Percentiles rank a stretch among this genome's conserved stretches.
phyloP scores from a whole-genome alignment of 2,797 vertebrate genomes.

The Delichon dasypus region DNA sequence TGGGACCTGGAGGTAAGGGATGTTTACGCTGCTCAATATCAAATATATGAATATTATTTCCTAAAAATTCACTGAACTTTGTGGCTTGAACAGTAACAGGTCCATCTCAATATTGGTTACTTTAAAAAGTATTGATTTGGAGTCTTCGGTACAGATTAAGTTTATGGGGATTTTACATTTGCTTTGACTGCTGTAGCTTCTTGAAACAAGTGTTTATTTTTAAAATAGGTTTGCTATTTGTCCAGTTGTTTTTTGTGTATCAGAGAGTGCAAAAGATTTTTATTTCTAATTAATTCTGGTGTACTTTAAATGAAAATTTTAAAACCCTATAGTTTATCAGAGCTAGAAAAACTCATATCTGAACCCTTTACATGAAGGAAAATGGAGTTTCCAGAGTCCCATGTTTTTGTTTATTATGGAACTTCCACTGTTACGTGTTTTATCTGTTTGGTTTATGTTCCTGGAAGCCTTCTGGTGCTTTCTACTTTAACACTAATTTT shows the following conservation, averaged over 20 bases:
- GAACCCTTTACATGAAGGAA: not conserved
- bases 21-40: not conserved
- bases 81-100: not conserved
- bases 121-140: not conserved
- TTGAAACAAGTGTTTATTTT: not conserved
- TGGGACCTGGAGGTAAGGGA: not conserved
- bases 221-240: not conserved
- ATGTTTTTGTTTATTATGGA: not conserved
- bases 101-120: not conserved
- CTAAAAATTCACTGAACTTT: not conserved
- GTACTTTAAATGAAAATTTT: not conserved
- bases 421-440: not conserved
- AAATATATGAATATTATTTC: accelerated
- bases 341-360: not conserved
- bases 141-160: not conserved
- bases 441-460: not conserved
- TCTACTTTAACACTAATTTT: not conserved
- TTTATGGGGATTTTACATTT: not conserved
- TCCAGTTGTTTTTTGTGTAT: not conserved
- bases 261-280: not conserved
- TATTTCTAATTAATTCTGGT: not conserved
- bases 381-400: not conserved
- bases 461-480: not conserved
- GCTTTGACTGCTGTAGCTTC: not conserved
- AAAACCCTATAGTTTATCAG: not conserved